Evolutionary conservation across 1,140 invertebrate species (phyloP).

Genomic region (Platorchestia sp.): DNA sequence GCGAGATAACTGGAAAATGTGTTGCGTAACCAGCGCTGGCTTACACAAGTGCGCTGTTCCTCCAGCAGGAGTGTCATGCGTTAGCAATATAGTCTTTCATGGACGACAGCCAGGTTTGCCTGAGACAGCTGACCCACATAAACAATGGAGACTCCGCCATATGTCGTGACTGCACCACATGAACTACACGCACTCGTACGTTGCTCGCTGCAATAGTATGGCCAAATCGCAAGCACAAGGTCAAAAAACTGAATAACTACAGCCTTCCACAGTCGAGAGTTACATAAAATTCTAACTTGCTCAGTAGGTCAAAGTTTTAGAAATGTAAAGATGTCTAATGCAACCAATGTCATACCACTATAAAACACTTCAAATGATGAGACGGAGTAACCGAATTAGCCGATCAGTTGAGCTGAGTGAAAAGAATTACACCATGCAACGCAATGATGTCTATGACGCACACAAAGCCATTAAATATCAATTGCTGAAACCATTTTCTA

Average conservation of each 20-base stretch:
- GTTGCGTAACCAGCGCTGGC: neutral
- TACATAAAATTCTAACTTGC: neutral
- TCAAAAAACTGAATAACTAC: neutral
- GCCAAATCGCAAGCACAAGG: neutral
- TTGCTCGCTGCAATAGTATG: neutral
- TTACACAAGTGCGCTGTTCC: too few relatives aligned
- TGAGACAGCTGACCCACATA: conserved; percentile 5
- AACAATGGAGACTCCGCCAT: conserved; percentile 22
- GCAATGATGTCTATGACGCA: neutral
- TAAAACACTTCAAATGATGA: neutral
- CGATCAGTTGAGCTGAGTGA: too few relatives aligned
- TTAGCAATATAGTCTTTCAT: neutral
- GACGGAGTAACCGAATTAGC: neutral
- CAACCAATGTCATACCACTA: neutral
- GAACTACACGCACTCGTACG: neutral
- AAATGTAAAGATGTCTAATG: neutral
- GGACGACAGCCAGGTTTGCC: neutral
- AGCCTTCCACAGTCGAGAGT: neutral
- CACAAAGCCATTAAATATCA: neutral
- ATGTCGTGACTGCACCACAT: neutral
- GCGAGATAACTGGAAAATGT: neutral
- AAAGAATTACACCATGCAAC: neutral
- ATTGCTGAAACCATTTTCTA: neutral
- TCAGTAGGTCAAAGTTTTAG: neutral
- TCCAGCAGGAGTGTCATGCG: neutral